Base-by-base conservation (phyloP, 1,140 invertebrate species). In the Melitaea cinxia region DNA sequence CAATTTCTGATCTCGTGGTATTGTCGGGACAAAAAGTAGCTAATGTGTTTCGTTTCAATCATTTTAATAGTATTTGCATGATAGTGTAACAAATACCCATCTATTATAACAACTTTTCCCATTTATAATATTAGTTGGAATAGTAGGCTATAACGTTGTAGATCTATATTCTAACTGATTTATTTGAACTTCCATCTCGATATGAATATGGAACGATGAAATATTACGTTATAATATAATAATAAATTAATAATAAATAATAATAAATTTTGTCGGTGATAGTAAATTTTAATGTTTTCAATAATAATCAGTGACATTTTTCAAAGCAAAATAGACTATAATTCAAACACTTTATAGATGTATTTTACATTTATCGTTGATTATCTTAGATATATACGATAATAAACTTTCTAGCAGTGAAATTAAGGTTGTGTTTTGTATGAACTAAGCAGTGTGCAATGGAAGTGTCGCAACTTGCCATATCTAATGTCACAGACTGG, bases 401-500 rank as follows among this genome's bases (percentile, higher is more conserved):
- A 21, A 21, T 23, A 2, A n/a, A 17, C 15, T 47, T 12, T 47
- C 21, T 12, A 0, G 0, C 1, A 3, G 15, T 35, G 4, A 2
- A 4, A 12, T 26, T 61, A 39, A 61, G 14, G 28, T 52, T 23
- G 39, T 57, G 57, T 69, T n/a, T 37, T 26, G 12, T 24, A 37
- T 17, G 17, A 17, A 6, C 65, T 65, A 57, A 26, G 15, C 72
- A 53, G 67, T 33, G 14, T 58, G 15, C 15, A 4, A 47, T 47
- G 19, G 19, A 54, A 73, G 72, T 80, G 73, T 77, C 59, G 73
- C 80, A 78, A 83, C 61, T 65, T 73, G 70, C 68, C 68, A 71
- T 82, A 80, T 80, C 70, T 70, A 78, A 75, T 82, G 76, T 79
- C 83, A 75, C 66, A 78, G 62, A 78, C 76, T 75, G 56, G 68